phyloP scores from a whole-genome alignment of 2,113 vertebrate genomes.

The Myiozetetes cayanensis region DNA sequence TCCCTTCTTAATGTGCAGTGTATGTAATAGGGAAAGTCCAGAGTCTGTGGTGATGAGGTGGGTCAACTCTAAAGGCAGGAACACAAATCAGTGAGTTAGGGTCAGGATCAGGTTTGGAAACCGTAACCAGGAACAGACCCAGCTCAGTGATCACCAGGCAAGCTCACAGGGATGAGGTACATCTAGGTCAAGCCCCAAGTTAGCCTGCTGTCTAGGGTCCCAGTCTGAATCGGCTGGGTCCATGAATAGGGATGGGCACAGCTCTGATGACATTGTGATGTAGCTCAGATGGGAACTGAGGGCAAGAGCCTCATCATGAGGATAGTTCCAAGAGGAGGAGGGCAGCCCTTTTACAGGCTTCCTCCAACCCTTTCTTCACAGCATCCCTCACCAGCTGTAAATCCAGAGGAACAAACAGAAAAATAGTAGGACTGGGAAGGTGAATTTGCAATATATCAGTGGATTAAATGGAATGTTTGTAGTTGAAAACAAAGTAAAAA shows the following conservation, averaged over 20 bases:
- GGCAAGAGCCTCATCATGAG: neutral
- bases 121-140: neutral
- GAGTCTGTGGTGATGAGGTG: neutral
- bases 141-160: neutral
- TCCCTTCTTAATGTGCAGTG: neutral
- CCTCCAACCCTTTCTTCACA: neutral
- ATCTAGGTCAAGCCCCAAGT: neutral
- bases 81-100: neutral
- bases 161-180: neutral
- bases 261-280: neutral
- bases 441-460: neutral
- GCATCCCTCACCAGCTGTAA: neutral
- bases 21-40: neutral
- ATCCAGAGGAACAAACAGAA: neutral
- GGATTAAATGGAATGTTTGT: neutral
- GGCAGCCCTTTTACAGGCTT: neutral
- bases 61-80: neutral
- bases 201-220: neutral
- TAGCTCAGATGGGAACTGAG: fast-evolving
- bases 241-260: neutral
- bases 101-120: neutral
- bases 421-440: neutral
- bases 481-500: neutral
- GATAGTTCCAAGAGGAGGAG: neutral
- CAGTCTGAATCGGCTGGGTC: neutral